Base-by-base conservation (phyloP, 2,888 invertebrate genomes). In the Patella caerulea region DNA sequence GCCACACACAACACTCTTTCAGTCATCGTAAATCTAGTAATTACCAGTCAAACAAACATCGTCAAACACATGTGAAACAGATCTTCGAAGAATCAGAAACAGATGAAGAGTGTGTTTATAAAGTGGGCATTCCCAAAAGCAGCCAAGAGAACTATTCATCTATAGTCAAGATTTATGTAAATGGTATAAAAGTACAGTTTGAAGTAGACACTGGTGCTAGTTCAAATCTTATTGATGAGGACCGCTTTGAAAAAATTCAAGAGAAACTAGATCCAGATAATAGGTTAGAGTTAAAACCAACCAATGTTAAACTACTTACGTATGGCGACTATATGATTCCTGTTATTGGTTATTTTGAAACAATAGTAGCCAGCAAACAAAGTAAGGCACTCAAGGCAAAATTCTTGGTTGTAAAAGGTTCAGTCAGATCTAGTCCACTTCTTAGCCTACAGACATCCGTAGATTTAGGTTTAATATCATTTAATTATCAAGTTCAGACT, bases 191-290 rank as follows among this genome's bases (percentile, higher is more conserved):
- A 65, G 65, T 65, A 15, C 65, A 65, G 12, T 65, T 65, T 65
- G 65, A 17, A 65, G 24, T 65, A 19, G 65, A 65, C 65, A 65
- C 65, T n/a, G 65, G 65, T n/a, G n/a, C 65, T 11, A 65, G 65
- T 65, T 65, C 65, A 65, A 65, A 65, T 65, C 24, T 65, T 19
- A 19, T 65, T 9, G 65, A 65, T 65, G 65, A 65, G 17, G 19
- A n/a, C 24, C n/a, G 65, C 2, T 65, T 65, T 19, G 11, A 65
- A 1, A 65, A 65, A 65, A 65, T 65, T n/a, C n/a, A 65, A 65
- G 65, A 65, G 11, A 65, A 24, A n/a, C n/a, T 65, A 24, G 19
- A 65, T 24, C n/a, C 7, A 19, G 4, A n/a, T 9, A 19, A 65
- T 65, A 65, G 17, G 24, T 24, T 24, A 19, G 19, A 59, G 59